phyloP scores from a whole-genome alignment of 2,797 vertebrate genomes.

The Siniperca scherzeri region DNA sequence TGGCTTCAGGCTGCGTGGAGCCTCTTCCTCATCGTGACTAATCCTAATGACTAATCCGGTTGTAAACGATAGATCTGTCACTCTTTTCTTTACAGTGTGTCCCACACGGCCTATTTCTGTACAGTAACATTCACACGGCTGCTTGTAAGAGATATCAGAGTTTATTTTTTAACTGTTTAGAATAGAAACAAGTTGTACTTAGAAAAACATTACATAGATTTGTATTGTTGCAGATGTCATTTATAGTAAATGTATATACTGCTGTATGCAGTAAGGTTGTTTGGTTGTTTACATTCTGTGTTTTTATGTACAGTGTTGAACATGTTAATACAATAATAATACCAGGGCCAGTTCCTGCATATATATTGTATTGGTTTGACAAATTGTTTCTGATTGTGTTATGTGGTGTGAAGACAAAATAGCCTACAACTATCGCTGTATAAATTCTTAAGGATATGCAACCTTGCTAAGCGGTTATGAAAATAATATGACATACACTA shows the following conservation, averaged over 20 bases:
- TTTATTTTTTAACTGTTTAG: slow-evolving; percentile 30
- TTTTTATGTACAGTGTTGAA: not conserved
- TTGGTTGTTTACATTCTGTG: not conserved
- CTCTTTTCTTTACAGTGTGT: slow-evolving; percentile 46
- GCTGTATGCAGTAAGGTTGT: not conserved
- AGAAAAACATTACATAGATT: not conserved
- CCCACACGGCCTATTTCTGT: slow-evolving; percentile 59
- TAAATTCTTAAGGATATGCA: not conserved
- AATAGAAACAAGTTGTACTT: slow-evolving; percentile 15
- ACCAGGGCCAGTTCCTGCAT: not conserved
- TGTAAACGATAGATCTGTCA: slow-evolving; percentile 73
- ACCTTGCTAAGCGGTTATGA: not conserved
- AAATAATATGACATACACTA: slow-evolving; percentile 3
- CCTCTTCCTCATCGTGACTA: slow-evolving; percentile 71
- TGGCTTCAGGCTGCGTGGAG: slow-evolving; percentile 55
- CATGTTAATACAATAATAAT: not conserved
- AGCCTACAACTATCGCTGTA: not conserved
- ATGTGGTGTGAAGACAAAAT: not conserved
- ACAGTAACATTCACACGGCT: slow-evolving; percentile 49
- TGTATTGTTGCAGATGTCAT: not conserved
- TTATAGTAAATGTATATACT: not conserved
- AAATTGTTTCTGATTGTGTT: not conserved
- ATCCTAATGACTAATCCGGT: slow-evolving; percentile 80
- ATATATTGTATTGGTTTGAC: not conserved
- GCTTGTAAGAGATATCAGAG: slow-evolving; percentile 59